A percentile compares a stretch with the other conserved stretches of the same genome.
phyloP scores from a whole-genome alignment of 2,888 invertebrate species.

The Callosobruchus maculatus region DNA sequence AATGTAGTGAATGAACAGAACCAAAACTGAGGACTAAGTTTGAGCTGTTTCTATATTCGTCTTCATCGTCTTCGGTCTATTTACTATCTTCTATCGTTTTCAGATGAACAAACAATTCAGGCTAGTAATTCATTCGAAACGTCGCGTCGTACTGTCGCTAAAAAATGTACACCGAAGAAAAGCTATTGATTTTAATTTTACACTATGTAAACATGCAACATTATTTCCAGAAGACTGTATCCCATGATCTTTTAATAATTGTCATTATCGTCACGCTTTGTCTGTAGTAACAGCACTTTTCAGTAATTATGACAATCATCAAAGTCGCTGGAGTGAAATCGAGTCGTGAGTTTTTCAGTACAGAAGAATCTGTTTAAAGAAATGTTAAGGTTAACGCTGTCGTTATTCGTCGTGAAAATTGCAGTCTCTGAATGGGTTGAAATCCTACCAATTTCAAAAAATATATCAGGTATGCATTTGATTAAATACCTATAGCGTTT shows the following conservation, averaged over 20 bases:
- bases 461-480: slow-evolving; percentile 14
- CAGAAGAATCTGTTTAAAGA: not conserved
- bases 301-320: not conserved
- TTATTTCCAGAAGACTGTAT: not conserved
- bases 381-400: not conserved
- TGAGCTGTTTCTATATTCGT: too few relatives aligned
- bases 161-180: too few relatives aligned
- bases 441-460: slow-evolving; percentile 28
- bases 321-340: not conserved
- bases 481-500: too few relatives aligned
- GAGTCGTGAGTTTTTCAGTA: not conserved
- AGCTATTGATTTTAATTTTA: too few relatives aligned
- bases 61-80: too few relatives aligned
- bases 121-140: too few relatives aligned
- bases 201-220: not conserved
- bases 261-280: not conserved
- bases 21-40: too few relatives aligned
- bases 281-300: not conserved
- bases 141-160: too few relatives aligned
- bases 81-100: too few relatives aligned
- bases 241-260: not conserved
- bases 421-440: slow-evolving; percentile 34
- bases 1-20: too few relatives aligned
- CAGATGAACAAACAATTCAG: too few relatives aligned
- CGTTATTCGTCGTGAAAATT: not conserved